Conservation (phyloP, 35 echinoderm and acorn worm species). For the Lytechinus pictus region DNA sequence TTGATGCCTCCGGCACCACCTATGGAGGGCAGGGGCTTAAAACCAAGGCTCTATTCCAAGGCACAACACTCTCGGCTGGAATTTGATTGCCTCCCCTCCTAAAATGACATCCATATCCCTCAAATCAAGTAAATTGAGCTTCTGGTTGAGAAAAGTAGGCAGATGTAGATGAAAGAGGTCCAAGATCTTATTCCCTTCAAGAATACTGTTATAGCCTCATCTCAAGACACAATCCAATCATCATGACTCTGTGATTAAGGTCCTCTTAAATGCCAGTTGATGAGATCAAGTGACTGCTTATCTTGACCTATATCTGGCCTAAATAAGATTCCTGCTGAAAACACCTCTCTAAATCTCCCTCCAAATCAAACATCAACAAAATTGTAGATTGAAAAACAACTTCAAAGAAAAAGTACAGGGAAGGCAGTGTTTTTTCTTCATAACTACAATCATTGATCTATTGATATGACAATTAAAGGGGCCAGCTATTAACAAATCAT, state of each 20-base stretch:
- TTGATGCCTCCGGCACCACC: too few relatives aligned
- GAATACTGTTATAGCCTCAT: not conserved
- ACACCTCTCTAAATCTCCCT: not conserved
- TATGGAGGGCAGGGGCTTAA: too few relatives aligned
- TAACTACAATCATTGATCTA: not conserved
- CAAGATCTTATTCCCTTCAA: not conserved
- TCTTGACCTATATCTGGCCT: not conserved
- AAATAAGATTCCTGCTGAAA: not conserved
- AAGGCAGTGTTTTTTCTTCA: not conserved
- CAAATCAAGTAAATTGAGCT: not conserved
- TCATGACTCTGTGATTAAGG: not conserved
- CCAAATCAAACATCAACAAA: not conserved
- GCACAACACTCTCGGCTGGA: not conserved
- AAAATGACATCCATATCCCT: not conserved
- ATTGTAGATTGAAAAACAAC: not conserved
- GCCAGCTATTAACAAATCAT: too few relatives aligned
- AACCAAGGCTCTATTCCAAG: too few relatives aligned
- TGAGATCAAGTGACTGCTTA: not conserved
- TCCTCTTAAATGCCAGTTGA: not conserved
- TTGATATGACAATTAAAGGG: too few relatives aligned
- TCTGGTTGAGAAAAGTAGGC: not conserved
- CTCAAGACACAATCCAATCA: slow-evolving; percentile 1
- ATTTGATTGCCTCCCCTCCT: slow-evolving; percentile 1
- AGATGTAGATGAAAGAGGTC: not conserved
- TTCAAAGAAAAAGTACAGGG: not conserved